A percentile compares a stretch with the other conserved stretches of the same genome.
These are phyloP conservation scores for Polypterus bichir DNA, from an alignment of 2,113 vertebrate species.

Conservation along the genomic window DNA sequence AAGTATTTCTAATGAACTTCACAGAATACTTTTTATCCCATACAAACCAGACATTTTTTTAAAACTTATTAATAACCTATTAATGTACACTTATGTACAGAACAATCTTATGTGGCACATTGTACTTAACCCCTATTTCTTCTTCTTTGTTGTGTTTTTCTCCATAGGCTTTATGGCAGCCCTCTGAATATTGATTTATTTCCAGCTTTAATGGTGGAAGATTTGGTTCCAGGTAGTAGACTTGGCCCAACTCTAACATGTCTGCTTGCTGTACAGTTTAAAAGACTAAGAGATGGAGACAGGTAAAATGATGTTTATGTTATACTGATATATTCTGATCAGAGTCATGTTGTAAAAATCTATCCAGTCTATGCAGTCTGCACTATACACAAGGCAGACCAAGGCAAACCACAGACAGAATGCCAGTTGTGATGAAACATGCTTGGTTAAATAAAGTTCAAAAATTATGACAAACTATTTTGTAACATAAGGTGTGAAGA, in stretches of 20 bases:
- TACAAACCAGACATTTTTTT: no score
- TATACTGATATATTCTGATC: background rate
- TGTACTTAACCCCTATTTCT: background rate
- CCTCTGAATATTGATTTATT: slow-evolving; percentile 87
- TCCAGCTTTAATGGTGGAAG: slow-evolving; percentile 91
- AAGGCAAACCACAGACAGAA: no score
- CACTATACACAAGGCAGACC: no score
- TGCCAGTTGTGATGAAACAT: no score
- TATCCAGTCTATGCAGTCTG: background rate
- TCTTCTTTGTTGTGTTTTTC: slow-evolving; percentile 8
- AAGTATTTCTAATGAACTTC: no score
- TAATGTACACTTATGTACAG: no score
- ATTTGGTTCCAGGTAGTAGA: slow-evolving; percentile 81
- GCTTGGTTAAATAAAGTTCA: no score
- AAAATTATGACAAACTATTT: no score
- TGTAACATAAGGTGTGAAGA: no score
- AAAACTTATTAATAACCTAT: no score
- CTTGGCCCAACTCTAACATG: slow-evolving; percentile 90
- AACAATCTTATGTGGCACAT: no score
- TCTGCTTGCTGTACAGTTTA: slow-evolving; percentile 77
- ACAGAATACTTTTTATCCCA: no score
- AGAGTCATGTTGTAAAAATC: background rate
- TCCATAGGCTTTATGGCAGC: slow-evolving; percentile 74
- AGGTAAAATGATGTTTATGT: slow-evolving; percentile 49
- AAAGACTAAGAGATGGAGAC: slow-evolving; percentile 78